Base-by-base conservation (phyloP, 2,113 vertebrate species). In the Patagioenas fasciata region DNA sequence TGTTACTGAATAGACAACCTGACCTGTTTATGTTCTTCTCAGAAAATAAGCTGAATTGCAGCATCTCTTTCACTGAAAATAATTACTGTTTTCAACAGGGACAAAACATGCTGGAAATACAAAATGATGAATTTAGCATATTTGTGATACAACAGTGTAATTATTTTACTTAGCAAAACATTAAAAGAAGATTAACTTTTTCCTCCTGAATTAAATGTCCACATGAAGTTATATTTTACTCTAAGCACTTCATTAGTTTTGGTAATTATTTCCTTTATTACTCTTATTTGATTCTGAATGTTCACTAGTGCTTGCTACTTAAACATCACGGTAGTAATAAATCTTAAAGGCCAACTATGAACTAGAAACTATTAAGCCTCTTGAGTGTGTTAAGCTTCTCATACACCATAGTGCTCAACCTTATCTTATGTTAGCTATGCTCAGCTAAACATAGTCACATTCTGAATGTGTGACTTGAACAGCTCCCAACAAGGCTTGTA, bases 21-120 rank as follows among this genome's bases (percentile, higher is more conserved):
- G 97, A 97, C 95, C 81, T 97, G 95, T 88, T 96, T 96, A 94
- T 95, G 21, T 20, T n/a, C 34, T 64, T 61, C 20, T 56, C 18
- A 47, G 84, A 96, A 98, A 97, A 98, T 94, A 92, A 96, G 97
- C 93, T 93, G 84, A 89, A 85, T 82, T 78, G 54, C 6, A 73
- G 47, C 58, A 85, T 88, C 79, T 91, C 23, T 73, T 93, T 95
- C 82, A 96, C 42, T 69, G 66, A 81, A 91, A 96, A 95, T 93
- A 83, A 85, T 91, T 48, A 85, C 74, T 61, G 64, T 83, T 93
- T 89, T 94, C 73, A 62, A 81, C 82, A 91, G 62, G 18, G 66
- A 95, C 29, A 93, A 97, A 94, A 96, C 51, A 65, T 38, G 8
- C 24, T 71, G 31, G 81, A 89, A 93, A 94, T 83, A 84, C 51